phyloP scores from a whole-genome alignment of 2,113 vertebrate genomes.

The Cavia porcellus region DNA sequence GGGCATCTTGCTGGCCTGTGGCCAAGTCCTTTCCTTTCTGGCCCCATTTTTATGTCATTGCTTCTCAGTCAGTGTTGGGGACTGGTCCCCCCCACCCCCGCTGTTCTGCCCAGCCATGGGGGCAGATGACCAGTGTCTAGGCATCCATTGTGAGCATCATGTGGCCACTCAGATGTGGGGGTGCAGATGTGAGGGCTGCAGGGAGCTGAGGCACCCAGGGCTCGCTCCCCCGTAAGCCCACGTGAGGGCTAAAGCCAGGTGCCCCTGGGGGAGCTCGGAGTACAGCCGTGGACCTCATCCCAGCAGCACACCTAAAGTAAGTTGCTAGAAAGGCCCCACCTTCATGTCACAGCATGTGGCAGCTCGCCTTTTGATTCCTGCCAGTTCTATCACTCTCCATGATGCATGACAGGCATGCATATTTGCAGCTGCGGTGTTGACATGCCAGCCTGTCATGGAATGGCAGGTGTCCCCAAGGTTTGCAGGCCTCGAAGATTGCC shows the following conservation, averaged over 20 bases:
- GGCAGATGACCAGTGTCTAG: neutral
- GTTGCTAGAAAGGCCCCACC: neutral
- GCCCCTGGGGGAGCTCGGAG: neutral
- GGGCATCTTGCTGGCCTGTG: rapidly evolving
- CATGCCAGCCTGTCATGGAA: neutral
- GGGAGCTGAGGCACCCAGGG: neutral
- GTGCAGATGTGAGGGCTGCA: neutral
- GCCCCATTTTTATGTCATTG: neutral
- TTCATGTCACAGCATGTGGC: neutral
- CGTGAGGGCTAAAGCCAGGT: rapidly evolving
- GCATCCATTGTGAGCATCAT: neutral
- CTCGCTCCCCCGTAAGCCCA: neutral
- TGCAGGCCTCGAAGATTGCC: neutral
- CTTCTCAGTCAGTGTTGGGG: neutral
- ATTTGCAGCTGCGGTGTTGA: neutral
- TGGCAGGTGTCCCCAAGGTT: neutral
- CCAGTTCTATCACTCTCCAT: too few relatives aligned
- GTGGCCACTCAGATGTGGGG: neutral
- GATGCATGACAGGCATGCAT: rapidly evolving
- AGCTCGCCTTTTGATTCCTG: neutral
- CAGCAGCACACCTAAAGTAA: neutral
- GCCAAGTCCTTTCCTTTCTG: neutral
- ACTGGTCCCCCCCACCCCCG: neutral
- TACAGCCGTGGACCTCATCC: neutral
- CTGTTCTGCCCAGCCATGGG: neutral